phyloP scores from a whole-genome alignment of 2,888 invertebrate species.

The Nysson spinosus region DNA sequence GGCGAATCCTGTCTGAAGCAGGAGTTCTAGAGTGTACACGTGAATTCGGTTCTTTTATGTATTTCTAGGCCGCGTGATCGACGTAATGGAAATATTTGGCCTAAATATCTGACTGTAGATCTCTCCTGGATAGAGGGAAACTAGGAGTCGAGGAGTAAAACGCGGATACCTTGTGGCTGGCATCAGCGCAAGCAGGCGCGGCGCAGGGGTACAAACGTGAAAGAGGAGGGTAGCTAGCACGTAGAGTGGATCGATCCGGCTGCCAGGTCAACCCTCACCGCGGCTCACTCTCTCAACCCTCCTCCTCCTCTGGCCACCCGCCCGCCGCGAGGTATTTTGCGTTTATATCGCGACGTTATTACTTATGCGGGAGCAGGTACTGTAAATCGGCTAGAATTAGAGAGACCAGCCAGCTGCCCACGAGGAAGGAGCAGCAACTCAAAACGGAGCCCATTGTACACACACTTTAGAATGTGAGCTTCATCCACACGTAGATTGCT shows the following conservation, averaged over 20 bases:
- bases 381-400: constrained; percentile 31
- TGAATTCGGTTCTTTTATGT: not conserved
- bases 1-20: too few species aligned
- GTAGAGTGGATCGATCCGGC: constrained; percentile 70
- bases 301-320: constrained; percentile 26
- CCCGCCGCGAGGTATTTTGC: constrained; percentile 51
- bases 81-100: constrained; percentile 62
- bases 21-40: constrained; percentile 1
- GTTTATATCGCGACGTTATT: constrained; percentile 58
- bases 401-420: not conserved
- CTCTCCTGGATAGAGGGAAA: constrained; percentile 42
- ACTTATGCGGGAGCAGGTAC: constrained; percentile 48
- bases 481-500: not conserved
- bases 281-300: constrained; percentile 48
- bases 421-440: not conserved
- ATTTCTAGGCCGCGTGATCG: constrained; percentile 10
- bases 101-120: constrained; percentile 61
- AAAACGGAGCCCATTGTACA: not conserved
- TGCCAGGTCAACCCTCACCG: constrained; percentile 65
- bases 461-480: not conserved
- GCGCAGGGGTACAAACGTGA: constrained; percentile 61
- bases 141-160: constrained; percentile 53
- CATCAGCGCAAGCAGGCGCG: constrained; percentile 68
- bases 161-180: constrained; percentile 63
- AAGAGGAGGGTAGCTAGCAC: constrained; percentile 59